Evolutionary conservation across 2,888 invertebrate genomes (phyloP), one percentile per base, ranked within the genome.

Genomic region (Sinotaia quadrata): DNA sequence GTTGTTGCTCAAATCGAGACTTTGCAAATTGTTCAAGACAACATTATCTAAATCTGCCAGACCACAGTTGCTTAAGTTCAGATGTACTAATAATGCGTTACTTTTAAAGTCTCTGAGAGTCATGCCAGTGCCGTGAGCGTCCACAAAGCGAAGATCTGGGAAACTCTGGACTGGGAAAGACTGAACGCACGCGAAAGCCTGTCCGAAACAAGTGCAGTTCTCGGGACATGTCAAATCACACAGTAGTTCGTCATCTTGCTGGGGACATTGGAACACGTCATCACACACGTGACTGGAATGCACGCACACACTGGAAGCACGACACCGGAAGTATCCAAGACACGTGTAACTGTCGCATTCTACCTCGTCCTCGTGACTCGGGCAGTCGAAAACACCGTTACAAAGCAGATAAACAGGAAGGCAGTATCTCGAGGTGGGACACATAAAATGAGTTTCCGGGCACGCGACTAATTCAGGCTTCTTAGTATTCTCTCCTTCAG

Each of bases 371-470:
- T 47, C 4, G n/a, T 47, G n/a, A 4, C 47, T 24, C 2, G 47
- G 47, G 24, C 47, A 47, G 47, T 47, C 47, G 8, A 47, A 47
- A 24, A 47, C 47, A 47, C 47, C 47, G 8, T 47, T 47, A 47
- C 47, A 47, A 4, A n/a, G 47, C 8, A 47, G 21, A 18, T 47
- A 47, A 7, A 47, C 47, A 18, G 47, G 47, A n/a, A 47, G 47
- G 24, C 47, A 47, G 47, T 47, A 47, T 8, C 8, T 21, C 7
- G n/a, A 8, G 5, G 24, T 24, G n/a, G 47, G 47, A 47, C 47
- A 47, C 47, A 21, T n/a, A 24, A 47, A 47, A 18, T 47, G 47
- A 18, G 47, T 47, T 47, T 47, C 4, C 2, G 47, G 47, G 24
- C 47, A 47, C 0, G n/a, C n/a, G n/a, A n/a, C n/a, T n/a, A n/a